Base-by-base conservation (phyloP, 2,797 vertebrate genomes). In the Acanthis flammea region DNA sequence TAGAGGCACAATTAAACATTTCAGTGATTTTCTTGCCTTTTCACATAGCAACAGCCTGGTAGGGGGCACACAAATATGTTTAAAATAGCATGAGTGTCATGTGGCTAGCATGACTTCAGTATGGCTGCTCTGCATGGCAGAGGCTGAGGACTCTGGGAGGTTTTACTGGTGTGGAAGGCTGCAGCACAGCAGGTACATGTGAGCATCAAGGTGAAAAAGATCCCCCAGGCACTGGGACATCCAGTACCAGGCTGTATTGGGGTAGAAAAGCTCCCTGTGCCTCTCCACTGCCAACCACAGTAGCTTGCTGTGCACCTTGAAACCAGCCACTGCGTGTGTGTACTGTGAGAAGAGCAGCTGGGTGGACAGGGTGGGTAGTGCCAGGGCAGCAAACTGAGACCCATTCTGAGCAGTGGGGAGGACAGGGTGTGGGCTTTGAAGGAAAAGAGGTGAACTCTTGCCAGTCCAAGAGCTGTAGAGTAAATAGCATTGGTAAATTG, bases 261-360 rank as follows among this genome's bases (percentile, higher is more conserved):
- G 41, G 6, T 2, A 16, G 6, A 28, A 22, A 30, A 41, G 3
- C 9, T n/a, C 5, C 19, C 12, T 0, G 0, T 25, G 24, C 6
- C 12, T 57, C 53, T 58, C 21, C 7, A 24, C 6, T 47, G 3
- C 8, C 41, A 54, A 5, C 10, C 13, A 54, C 0, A 0, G 5
- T 1, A 5, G 9, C 11, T 47, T 23, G n/a, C n/a, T 15, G 4
- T 4, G 19, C 15, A 7, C 12, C 19, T 37, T 0, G 0, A 37
- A 66, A 45, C 5, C 22, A 17, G 5, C 4, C 9, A 7, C 47
- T 19, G 14, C n/a, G 27, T 0, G 3, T 13, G 24, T 15, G 16
- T 30, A 35, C 37, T 7, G 6, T 48, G 51, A 33, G 25, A 42
- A 50, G 37, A 21, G 7, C 44, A 33, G 19, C 4, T 24, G 19